Percentiles rank a stretch among this genome's conserved stretches.
These are phyloP conservation scores for Phylloscopus trochilus DNA, from an alignment of 2,113 vertebrate genomes.

Conservation along the genomic window DNA sequence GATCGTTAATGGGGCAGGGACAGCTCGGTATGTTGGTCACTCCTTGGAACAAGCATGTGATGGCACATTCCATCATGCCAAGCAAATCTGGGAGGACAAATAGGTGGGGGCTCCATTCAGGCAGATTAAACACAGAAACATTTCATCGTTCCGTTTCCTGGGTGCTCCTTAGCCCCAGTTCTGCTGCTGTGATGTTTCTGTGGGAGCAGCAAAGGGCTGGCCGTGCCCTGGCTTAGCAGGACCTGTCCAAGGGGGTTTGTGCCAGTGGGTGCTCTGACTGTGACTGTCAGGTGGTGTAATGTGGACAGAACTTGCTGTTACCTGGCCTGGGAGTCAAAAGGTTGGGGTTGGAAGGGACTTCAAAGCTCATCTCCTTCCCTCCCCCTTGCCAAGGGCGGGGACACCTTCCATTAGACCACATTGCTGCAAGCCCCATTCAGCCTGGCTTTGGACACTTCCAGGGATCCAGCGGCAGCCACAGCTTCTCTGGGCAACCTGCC, in stretches of 20 bases:
- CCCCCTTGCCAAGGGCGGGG: background rate
- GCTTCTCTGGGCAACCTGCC: background rate
- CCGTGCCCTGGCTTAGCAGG: background rate
- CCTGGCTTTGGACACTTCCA: background rate
- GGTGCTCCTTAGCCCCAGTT: background rate
- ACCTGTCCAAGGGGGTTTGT: background rate
- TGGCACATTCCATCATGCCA: background rate
- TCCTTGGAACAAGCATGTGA: background rate
- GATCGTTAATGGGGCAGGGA: background rate
- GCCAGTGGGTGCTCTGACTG: background rate
- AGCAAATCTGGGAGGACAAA: background rate
- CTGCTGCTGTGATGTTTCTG: background rate
- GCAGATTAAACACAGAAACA: background rate
- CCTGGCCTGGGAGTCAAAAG: background rate
- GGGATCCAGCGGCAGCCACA: background rate
- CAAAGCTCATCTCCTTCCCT: background rate
- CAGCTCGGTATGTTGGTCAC: background rate
- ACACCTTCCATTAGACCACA: background rate
- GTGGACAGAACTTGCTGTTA: background rate
- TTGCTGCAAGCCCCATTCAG: background rate
- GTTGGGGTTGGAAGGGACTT: background rate
- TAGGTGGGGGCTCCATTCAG: background rate
- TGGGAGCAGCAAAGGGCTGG: background rate
- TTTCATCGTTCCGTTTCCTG: background rate
- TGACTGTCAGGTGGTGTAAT: background rate